Base-by-base conservation (phyloP, 2,113 vertebrate genomes). In the Dolichotis patagonum region DNA sequence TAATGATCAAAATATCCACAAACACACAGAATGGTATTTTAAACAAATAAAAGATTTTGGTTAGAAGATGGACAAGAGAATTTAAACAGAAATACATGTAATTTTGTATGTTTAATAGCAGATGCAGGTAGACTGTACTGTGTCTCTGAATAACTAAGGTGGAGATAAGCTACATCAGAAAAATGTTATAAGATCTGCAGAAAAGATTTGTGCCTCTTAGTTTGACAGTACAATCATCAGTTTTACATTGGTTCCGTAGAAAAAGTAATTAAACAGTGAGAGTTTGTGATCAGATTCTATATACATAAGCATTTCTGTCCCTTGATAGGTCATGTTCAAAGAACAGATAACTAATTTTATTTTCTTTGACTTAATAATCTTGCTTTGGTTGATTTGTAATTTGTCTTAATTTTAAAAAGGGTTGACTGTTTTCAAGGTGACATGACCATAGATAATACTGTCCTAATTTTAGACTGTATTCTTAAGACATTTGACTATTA, bases 1-100 rank as follows among this genome's bases (percentile, higher is more conserved):
- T 94, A 67, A 87, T 65, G 24, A 77, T 24, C 60, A 96, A 95
- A 96, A 88, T 91, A 95, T 67, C 7, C 22, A 95, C 26, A 96
- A 67, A 95, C 69, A 91, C 24, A 85, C 1, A 89, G 1, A 12
- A 91, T 11, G 4, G 1, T 82, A 75, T 78, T 94, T 94, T 30
- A 17, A 58, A 10, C 41, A 54, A 43, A 52, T 38, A 83, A 92
- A 78, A 54, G 11, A 77, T 80, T 19, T 91, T 77, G 28, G 52
- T 78, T 60, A 96, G n/a, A n/a, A 94, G 95, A 82, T 3, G 90
- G n/a, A n/a, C 88, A 7, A 88, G 32, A 4, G 32, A 86, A 78
- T 65, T 46, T 87, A 89, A 95, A 90, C 13, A 67, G 35, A 95
- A 96, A 89, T 56, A 83, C 3, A 80, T 7, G 2, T 41, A 77